Evolutionary conservation across 2,113 vertebrate species (phyloP), one percentile per base, ranked within the genome.

Genomic region (Telmatochromis brichardi): DNA sequence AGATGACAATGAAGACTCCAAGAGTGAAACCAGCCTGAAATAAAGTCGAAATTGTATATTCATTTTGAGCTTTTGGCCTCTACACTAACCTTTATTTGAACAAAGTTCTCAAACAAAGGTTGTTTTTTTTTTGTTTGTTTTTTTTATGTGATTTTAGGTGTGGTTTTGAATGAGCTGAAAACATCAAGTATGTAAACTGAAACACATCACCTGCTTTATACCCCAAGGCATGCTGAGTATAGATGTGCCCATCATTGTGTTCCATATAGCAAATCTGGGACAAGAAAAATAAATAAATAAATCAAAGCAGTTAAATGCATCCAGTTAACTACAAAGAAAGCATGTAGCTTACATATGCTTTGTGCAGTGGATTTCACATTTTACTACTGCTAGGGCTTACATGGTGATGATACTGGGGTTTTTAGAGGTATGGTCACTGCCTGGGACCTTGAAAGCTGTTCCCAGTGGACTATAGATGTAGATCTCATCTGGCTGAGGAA

Each of bases 181-280:
- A 79, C 23, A 19, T 21, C 11, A 17, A 53, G 28, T 45, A 12
- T 37, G 4, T 63, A n/a, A n/a, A 50, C 17, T 26, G 26, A 88
- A 82, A 15, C 3, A 19, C 82, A 83, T 94, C 94, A 99, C 99
- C 98, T 99, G 98, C 91, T 99, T 99, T 91, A 99, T 97, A 80
- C 98, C 98, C 98, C 98, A 99, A 4, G 99, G 99, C 50, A 99
- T 99, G 93, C 98, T 99, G 81, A 99, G 96, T 92, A 99, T 99
- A 23, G 99, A 99, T 6, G 99, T 99, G 23, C 98, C 99, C 99
- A 99, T 98, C 98, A 99, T 99, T n/a, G 98, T 99, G 95, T 99
- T 99, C 99, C 99, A 99, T 92, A 99, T 98, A 63, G 98, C 98
- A 95, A 99, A 99, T 94, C 99, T 99, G 93, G 53, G 21, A 90